Evolutionary conservation across 2,888 invertebrate species (phyloP), one percentile per base, ranked within the genome.

Genomic region (Cyclophora punctaria): DNA sequence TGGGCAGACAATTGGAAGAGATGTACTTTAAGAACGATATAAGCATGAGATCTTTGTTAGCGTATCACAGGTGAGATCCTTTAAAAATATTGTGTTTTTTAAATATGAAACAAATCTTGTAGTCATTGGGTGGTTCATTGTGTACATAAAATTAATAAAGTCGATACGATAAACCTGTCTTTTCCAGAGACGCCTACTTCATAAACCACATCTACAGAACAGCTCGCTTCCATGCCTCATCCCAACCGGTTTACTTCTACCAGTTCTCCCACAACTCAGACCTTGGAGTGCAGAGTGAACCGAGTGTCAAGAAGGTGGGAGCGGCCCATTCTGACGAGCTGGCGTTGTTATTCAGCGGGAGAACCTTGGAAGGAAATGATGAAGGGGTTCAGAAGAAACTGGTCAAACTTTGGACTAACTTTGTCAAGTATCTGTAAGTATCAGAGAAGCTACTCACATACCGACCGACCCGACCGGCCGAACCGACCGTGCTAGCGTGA

Each of bases 251-350:
- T 1, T 87, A 77, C 60, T 77, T 71, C 59, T 88, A 88, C 58
- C 80, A 78, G 66, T 85, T 86, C 63, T 82, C 83, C 0, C 64
- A 83, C 58, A 37, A 37, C 37, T 53, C 64, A 2, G 56, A 63
- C 4, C 53, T 61, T 2, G 86, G 86, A 1, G 76, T 83, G 5
- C 69, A 67, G 40, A 56, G 69, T 0, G 80, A 80, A 49, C 69
- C 69, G 1, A 73, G 69, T 2, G 50, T 75, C 4, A 52, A 55
- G 5, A 87, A 85, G 60, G 51, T 43, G 0, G 87, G 88, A 0
- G 85, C 87, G 0, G 82, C 85, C 0, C 83, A 86, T 55, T 80
- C 83, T 1, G 88, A 88, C 46, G 88, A 88, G 55, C 65, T 88
- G 48, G 79, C 73, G 0, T 83, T 81, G 53, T 55, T 88, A 49